A percentile compares a stretch with the other conserved stretches of the same genome.
Evolutionary conservation across 92 coral and sea anemone species (phyloP).

Genomic region (Plumapathes pennacea): DNA sequence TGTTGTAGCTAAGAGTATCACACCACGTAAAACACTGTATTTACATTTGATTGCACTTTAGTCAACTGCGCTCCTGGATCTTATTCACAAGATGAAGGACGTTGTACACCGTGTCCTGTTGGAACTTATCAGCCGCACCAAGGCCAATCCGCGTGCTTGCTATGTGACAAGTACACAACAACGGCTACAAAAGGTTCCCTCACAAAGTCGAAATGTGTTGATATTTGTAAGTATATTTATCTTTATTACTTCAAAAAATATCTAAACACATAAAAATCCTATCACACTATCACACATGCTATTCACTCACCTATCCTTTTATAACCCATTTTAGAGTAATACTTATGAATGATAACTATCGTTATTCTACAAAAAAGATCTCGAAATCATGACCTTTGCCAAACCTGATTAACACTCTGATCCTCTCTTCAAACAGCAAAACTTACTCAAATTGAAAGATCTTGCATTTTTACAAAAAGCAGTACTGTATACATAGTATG

Average conservation of each 20-base stretch:
- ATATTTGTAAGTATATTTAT: slow-evolving; percentile 47
- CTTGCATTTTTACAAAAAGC: too few species aligned
- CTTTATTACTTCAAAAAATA: too few species aligned
- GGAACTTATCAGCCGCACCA: slow-evolving; percentile 44
- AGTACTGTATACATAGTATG: too few species aligned
- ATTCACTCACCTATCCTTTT: too few species aligned
- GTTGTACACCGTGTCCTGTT: slow-evolving; percentile 27
- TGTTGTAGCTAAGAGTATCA: background rate
- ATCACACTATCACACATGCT: too few species aligned
- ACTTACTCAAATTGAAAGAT: too few species aligned
- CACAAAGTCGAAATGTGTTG: slow-evolving; percentile 18
- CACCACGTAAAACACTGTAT: background rate
- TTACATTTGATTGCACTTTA: background rate
- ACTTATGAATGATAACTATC: background rate
- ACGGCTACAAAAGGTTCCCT: slow-evolving; percentile 9
- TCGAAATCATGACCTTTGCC: too few species aligned
- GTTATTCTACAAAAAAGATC: too few species aligned
- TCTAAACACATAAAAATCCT: too few species aligned
- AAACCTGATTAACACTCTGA: too few species aligned
- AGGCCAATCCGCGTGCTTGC: slow-evolving; percentile 19
- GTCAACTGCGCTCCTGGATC: slow-evolving; percentile 43
- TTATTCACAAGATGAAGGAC: slow-evolving; percentile 18
- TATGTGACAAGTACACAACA: slow-evolving; percentile 14
- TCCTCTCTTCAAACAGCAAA: too few species aligned
- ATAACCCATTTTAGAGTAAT: too few species aligned